A percentile compares a stretch with the other conserved stretches of the same genome.
These are phyloP conservation scores for Hetaerina americana DNA, from an alignment of 1,140 invertebrate genomes.

Conservation along the genomic window DNA sequence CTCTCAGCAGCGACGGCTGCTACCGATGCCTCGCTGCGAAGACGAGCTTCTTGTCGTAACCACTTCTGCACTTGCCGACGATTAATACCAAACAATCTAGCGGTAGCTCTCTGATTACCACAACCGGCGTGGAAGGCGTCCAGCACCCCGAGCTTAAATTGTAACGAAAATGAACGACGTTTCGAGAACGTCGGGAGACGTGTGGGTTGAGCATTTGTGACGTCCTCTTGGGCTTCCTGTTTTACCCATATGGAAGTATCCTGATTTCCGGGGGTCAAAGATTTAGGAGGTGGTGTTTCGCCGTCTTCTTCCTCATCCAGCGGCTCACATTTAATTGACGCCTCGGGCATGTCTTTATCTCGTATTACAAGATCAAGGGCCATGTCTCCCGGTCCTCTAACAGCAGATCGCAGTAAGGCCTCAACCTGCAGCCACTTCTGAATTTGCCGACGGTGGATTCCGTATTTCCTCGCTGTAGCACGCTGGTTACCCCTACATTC, in stretches of 20 bases:
- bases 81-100: conserved; percentile 45
- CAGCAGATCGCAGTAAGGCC: conserved; percentile 43
- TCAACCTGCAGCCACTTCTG: conserved; percentile 81
- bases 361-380: conserved; percentile 5
- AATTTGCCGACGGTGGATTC: conserved; percentile 71
- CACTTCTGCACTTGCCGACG: conserved; percentile 50
- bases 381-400: background rate
- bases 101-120: conserved; percentile 46
- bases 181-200: conserved; percentile 21
- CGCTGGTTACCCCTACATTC: conserved; percentile 75
- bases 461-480: conserved; percentile 73
- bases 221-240: background rate
- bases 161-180: conserved; percentile 35
- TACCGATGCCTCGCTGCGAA: conserved; percentile 30
- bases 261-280: background rate
- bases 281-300: background rate
- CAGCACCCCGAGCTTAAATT: conserved; percentile 37
- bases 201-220: background rate
- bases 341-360: conserved; percentile 10
- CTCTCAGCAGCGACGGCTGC: conserved; percentile 19
- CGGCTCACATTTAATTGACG: background rate
- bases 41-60: conserved; percentile 38
- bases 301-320: background rate
- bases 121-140: conserved; percentile 37
- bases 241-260: background rate